Conservation (phyloP, 2,113 vertebrate species). For the Procavia capensis region DNA sequence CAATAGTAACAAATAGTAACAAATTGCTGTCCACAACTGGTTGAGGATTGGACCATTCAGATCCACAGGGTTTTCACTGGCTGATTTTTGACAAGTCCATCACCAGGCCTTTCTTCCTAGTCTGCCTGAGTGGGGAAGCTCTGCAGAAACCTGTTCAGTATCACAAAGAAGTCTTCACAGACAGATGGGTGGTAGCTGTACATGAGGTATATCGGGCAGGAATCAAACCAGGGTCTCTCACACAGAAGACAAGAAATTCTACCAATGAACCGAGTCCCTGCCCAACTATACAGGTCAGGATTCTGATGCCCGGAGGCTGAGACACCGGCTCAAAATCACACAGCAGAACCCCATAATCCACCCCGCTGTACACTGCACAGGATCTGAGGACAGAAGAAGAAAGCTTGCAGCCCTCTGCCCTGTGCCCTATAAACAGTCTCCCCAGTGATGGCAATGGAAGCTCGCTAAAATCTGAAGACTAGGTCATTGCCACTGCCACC, state of each 20-base stretch:
- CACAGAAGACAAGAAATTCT: not conserved
- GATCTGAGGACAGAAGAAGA: not conserved
- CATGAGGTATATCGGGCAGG: not conserved
- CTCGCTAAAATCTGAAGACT: not conserved
- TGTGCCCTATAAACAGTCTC: not conserved
- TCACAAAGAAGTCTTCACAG: not conserved
- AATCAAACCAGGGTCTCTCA: not conserved
- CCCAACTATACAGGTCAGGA: not conserved
- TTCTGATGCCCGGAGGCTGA: not conserved
- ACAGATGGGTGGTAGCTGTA: not conserved
- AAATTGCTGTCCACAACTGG: too few species aligned
- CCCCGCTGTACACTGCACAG: not conserved
- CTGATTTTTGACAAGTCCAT: not conserved
- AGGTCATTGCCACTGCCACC: not conserved
- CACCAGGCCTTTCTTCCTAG: not conserved
- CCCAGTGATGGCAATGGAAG: not conserved
- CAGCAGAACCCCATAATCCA: not conserved
- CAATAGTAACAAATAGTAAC: not conserved
- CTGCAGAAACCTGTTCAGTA: not conserved
- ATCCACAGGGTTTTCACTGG: not conserved
- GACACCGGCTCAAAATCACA: not conserved
- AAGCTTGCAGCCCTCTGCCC: not conserved
- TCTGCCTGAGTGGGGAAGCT: not conserved
- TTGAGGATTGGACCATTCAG: not conserved
- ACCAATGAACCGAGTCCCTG: not conserved